Base-by-base conservation (phyloP, 2,888 invertebrate species). In the Rutpela maculata region DNA sequence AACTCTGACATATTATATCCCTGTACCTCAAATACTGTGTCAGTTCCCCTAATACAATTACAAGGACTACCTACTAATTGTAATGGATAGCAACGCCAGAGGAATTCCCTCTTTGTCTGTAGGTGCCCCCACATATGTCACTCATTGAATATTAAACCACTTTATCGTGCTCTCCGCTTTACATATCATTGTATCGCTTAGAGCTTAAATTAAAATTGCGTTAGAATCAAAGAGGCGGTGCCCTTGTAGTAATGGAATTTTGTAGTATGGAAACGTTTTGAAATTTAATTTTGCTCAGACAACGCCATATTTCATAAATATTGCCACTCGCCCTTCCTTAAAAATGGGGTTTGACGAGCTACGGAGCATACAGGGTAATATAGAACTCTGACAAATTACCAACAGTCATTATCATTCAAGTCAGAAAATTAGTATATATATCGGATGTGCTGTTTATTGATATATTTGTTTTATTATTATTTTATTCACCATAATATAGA, bases 81-180 rank as follows among this genome's bases (percentile, higher is more conserved):
- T n/a, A 17, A 50, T 50, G 50, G n/a, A 50, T 50, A 50, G 50
- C 50, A 50, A 50, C 50, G n/a, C 50, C 15, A 50, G 7, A 0
- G 50, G 15, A 50, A 50, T 50, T n/a, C 6, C 43, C 12, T 43
- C 50, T 50, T 50, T 50, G 50, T 50, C n/a, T 50, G 17, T 50
- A n/a, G 15, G 50, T 50, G 50, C 50, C n/a, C n/a, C n/a, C n/a
- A 50, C n/a, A 50, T 50, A 50, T n/a, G 50, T n/a, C 50, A 17
- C 50, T 50, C 50, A n/a, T n/a, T 2, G n/a, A 50, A 50, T 50
- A n/a, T n/a, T 50, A 50, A 50, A 50, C 6, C 50, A 43, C 15
- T 50, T n/a, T 50, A 50, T 50, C n/a, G 50, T n/a, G 50, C 50
- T 50, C 50, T 50, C 50, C 50, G 50, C 50, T n/a, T 50, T 50